A percentile compares a stretch with the other conserved stretches of the same genome.
These are phyloP conservation scores for Oryzias woworae DNA, from an alignment of 2,113 vertebrate species.

Conservation along the genomic window DNA sequence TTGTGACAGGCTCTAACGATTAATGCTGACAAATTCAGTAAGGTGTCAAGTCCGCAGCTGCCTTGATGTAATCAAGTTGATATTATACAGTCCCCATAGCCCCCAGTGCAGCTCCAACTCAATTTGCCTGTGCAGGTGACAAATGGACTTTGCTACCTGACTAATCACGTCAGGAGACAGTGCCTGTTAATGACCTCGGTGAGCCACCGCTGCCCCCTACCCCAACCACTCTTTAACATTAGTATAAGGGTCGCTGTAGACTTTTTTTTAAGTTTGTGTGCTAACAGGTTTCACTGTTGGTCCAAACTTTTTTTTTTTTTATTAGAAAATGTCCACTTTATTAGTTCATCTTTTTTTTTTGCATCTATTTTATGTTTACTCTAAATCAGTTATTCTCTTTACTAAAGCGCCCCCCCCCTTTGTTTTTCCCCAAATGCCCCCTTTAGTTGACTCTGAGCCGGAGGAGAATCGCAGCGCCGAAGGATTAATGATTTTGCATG, in stretches of 20 bases:
- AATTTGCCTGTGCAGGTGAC: slow-evolving; percentile 91
- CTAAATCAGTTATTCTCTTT: slow-evolving; percentile 48
- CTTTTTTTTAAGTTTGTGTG: slow-evolving; percentile 17
- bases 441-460: slow-evolving; percentile 76
- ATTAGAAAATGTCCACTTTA: not conserved
- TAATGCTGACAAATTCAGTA: slow-evolving; percentile 99
- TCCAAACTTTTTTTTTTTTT: slow-evolving; percentile 1
- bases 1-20: slow-evolving; percentile 99
- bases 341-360: not conserved
- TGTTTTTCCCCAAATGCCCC: slow-evolving; percentile 38
- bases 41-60: slow-evolving; percentile 99
- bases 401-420: too few species aligned
- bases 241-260: slow-evolving; percentile 68
- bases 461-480: slow-evolving; percentile 76
- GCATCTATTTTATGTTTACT: slow-evolving; percentile 33
- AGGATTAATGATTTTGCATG: slow-evolving; percentile 86
- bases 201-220: slow-evolving; percentile 74
- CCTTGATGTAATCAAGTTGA: slow-evolving; percentile 99
- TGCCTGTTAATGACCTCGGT: slow-evolving; percentile 95
- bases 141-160: slow-evolving; percentile 99
- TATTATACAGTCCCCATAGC: slow-evolving; percentile 98
- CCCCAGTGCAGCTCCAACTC: slow-evolving; percentile 73
- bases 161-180: slow-evolving; percentile 99
- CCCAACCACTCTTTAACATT: slow-evolving; percentile 78
- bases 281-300: slow-evolving; percentile 2